Base-by-base conservation (phyloP, 64 coral and sea anemone genomes). In the Actinia tenebrosa region DNA sequence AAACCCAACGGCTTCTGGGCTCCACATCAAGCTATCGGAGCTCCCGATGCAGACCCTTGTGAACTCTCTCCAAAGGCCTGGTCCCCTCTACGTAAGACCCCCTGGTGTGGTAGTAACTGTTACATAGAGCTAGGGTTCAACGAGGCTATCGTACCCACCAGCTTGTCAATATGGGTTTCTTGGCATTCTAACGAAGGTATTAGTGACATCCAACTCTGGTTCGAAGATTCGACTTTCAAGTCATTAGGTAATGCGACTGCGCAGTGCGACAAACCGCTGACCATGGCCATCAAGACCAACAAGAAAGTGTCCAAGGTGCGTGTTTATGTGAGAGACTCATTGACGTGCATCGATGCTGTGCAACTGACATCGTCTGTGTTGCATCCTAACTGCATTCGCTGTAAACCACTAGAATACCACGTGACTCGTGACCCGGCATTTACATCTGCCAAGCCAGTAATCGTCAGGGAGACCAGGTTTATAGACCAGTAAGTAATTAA, bases 81-180 rank as follows among this genome's bases (percentile, higher is more conserved):
- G 97, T 85, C 60, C 18, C 85, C 90, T 15, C 45, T 86, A 14
- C 52, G 45, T 20, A 47, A 78, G 4, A 11, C 37, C 45, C 61
- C 16, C 5, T 66, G 46, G 19, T 90, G 90, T 56, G 30, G 30
- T 0, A 18, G 45, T 10, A 84, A 93, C 15, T 90, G 86, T 20
- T 93, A 91, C 86, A 91, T 99, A 42, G 93, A 95, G 63, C 83
- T 99, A 5, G 97, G 97, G 7, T 99, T 99, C 78, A 91, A 93
- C 45, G 90, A 93, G 26, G 91, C 97, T 55, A 90, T 99, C 11
- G 87, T 93, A 43, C 97, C 97, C 1, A 89, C 93, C 3, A 71
- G 53, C 37, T 53, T 99, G 27, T 88, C 91, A 0, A 82, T 99
- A 25, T 99, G 97, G 97, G 93, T 99, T 10, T 25, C 89, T 3